Conservation (phyloP, 2,888 invertebrate genomes). For the Drosophila koepferae region DNA sequence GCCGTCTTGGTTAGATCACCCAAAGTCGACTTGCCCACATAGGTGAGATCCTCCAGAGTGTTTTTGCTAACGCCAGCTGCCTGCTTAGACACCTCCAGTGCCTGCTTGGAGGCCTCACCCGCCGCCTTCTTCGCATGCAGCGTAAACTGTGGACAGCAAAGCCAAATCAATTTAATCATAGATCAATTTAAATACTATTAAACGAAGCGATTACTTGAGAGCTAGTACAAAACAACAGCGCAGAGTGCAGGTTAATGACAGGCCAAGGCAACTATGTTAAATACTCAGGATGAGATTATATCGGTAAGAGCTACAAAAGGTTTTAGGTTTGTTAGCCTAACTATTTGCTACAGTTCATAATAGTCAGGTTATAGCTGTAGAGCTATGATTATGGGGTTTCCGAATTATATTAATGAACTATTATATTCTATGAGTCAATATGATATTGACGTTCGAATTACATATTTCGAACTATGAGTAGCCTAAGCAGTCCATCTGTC, state of each 20-base stretch:
- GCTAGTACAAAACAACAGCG: constrained; percentile 39
- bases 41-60: constrained; percentile 94
- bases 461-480: not conserved
- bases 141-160: constrained; percentile 88
- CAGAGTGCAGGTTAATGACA: constrained; percentile 27
- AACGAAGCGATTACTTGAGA: not conserved
- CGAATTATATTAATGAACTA: not conserved
- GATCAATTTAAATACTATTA: not conserved
- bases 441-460: not conserved
- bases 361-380: not conserved
- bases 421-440: not conserved
- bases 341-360: not conserved
- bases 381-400: not conserved
- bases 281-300: constrained; percentile 15
- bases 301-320: not conserved
- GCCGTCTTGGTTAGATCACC: constrained; percentile 96
- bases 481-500: not conserved
- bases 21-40: constrained; percentile 95
- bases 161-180: constrained; percentile 4
- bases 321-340: not conserved
- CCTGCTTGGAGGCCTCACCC: constrained; percentile 93
- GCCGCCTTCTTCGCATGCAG: constrained; percentile 95
- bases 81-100: constrained; percentile 94
- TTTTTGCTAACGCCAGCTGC: constrained; percentile 95
- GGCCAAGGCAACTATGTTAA: constrained; percentile 17